Evolutionary conservation across 2,888 invertebrate genomes (phyloP).

Genomic region (Deilephila elpenor): DNA sequence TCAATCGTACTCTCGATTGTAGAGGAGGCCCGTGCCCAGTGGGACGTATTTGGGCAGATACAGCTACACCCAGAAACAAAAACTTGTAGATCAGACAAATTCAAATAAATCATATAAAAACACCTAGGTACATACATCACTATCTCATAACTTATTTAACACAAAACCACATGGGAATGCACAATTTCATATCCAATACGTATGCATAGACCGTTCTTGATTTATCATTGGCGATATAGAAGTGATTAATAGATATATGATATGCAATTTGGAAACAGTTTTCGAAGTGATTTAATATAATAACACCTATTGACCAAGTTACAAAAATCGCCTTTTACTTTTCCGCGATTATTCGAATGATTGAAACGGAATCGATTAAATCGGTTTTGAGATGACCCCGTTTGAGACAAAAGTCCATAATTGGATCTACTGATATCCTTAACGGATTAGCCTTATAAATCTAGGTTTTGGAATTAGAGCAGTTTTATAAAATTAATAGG

Average conservation of each 20-base stretch:
- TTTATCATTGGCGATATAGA: conserved; percentile 27
- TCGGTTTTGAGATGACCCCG: conserved; percentile 6
- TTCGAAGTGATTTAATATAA: conserved; percentile 27
- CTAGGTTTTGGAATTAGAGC: neutral
- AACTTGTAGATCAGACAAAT: no score
- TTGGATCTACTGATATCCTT: neutral
- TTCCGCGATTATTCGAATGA: conserved; percentile 17
- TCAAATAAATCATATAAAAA: neutral
- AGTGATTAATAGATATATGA: conserved; percentile 29
- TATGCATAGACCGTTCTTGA: conserved; percentile 11
- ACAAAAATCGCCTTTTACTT: conserved; percentile 31
- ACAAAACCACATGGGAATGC: conserved; percentile 15
- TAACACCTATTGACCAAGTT: conserved; percentile 31
- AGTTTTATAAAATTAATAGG: neutral
- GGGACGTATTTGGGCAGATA: no score
- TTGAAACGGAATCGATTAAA: neutral
- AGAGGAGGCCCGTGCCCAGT: no score
- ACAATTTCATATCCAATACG: conserved; percentile 18
- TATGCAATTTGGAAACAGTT: conserved; percentile 29
- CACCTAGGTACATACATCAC: neutral
- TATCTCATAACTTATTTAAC: conserved; percentile 3
- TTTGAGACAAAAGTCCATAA: neutral
- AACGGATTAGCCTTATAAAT: neutral
- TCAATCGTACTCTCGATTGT: no score
- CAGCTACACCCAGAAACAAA: no score